phyloP scores from a whole-genome alignment of 2,888 invertebrate species.

The Caenorhabditis becei region DNA sequence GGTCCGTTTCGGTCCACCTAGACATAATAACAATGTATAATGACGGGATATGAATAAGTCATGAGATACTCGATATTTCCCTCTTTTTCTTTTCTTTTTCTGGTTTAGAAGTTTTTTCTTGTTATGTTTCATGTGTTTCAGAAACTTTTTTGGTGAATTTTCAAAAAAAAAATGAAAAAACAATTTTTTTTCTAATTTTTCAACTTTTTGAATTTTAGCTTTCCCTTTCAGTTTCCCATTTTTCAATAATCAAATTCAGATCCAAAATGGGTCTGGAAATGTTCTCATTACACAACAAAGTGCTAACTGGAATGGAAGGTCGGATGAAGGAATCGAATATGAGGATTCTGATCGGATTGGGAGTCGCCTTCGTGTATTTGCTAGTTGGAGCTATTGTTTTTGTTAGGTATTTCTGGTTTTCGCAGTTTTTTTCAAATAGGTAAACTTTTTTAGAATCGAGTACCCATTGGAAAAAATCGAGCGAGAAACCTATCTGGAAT shows the following conservation, averaged over 20 bases:
- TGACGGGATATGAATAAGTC: conserved; percentile 10
- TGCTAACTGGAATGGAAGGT: conserved; percentile 63
- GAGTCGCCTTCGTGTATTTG: conserved; percentile 84
- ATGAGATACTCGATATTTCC: conserved; percentile 8
- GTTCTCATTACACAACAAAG: conserved; percentile 71
- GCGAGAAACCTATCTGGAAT: conserved; percentile 72
- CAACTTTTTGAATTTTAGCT: neutral
- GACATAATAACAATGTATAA: conserved; percentile 7
- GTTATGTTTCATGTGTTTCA: too few species aligned
- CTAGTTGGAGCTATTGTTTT: conserved; percentile 89
- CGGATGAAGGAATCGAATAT: conserved; percentile 71
- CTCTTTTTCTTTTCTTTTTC: neutral
- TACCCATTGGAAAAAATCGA: conserved; percentile 75
- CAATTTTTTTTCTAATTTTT: neutral
- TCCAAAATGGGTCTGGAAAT: conserved; percentile 74
- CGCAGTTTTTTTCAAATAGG: too few species aligned
- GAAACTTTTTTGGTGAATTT: too few species aligned
- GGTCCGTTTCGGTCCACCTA: neutral
- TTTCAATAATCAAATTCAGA: neutral
- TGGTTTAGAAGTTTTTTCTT: neutral
- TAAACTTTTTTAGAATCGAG: conserved; percentile 52
- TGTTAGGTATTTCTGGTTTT: conserved; percentile 49
- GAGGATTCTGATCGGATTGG: conserved; percentile 72
- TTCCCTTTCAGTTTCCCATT: neutral
- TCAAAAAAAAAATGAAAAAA: too few species aligned